A percentile compares a stretch with the other conserved stretches of the same genome.
These are phyloP conservation scores for Heterocephalus glaber DNA, from an alignment of 2,113 vertebrate species.

Conservation along the genomic window DNA sequence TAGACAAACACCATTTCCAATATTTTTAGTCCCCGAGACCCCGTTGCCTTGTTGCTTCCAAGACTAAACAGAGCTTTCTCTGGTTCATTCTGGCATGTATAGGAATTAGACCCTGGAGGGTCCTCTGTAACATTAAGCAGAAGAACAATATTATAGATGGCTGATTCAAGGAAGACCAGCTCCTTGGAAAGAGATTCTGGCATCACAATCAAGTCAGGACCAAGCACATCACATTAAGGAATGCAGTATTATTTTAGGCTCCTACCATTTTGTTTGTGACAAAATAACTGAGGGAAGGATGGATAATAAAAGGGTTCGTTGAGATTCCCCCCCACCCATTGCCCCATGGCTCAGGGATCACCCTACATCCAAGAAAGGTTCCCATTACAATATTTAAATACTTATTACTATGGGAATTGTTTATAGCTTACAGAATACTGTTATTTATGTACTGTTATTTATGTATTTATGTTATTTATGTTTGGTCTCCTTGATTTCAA, in stretches of 20 bases:
- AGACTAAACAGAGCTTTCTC: background rate
- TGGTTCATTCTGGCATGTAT: background rate
- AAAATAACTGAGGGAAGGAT: background rate
- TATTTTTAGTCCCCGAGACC: background rate
- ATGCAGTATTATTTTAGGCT: background rate
- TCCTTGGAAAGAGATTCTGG: background rate
- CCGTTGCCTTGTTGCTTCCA: background rate
- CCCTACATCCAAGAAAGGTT: background rate
- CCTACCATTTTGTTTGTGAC: constrained; percentile 2
- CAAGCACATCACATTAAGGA: background rate
- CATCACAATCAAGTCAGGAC: background rate
- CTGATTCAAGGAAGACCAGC: background rate
- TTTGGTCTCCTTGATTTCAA: background rate
- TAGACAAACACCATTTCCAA: background rate
- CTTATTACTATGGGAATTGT: background rate
- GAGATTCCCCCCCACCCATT: background rate
- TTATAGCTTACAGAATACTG: background rate
- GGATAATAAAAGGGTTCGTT: background rate
- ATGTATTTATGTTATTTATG: no score
- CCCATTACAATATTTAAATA: background rate
- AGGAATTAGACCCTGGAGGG: background rate
- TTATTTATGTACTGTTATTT: background rate
- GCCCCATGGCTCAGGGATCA: background rate
- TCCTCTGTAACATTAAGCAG: background rate
- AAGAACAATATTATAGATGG: background rate